A percentile compares a stretch with the other conserved stretches of the same genome.
Evolutionary conservation across 2,888 invertebrate species (phyloP).

Genomic region (Odontothrips loti): DNA sequence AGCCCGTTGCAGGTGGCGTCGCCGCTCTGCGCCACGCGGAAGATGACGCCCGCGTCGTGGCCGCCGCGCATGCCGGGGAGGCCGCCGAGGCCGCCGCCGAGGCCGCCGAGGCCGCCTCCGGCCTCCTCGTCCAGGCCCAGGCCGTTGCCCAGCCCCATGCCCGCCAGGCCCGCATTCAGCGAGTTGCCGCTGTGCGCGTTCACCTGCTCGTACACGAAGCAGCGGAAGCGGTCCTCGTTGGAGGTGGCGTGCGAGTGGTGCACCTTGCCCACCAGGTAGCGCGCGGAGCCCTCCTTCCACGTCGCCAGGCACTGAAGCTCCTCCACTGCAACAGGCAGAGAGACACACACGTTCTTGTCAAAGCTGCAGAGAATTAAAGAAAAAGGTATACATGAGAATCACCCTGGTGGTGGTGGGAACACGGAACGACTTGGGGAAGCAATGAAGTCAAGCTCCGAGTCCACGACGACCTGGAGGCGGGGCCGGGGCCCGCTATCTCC

Average conservation of each 20-base stretch:
- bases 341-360: neutral
- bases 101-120: conserved; percentile 35
- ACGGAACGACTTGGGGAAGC: too few relatives aligned
- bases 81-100: conserved; percentile 32
- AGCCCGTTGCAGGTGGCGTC: conserved; percentile 92
- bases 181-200: neutral
- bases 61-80: conserved; percentile 42
- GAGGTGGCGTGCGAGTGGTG: conserved; percentile 85
- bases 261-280: conserved; percentile 85
- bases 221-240: conserved; percentile 88
- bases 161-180: conserved; percentile 32
- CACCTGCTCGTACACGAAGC: conserved; percentile 88
- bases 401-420: too few relatives aligned
- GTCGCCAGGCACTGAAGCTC: conserved; percentile 86
- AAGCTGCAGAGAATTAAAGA: neutral
- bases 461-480: too few relatives aligned
- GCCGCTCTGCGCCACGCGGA: conserved; percentile 83
- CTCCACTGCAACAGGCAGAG: conserved; percentile 63
- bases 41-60: conserved; percentile 59
- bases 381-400: too few relatives aligned
- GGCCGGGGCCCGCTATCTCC: too few relatives aligned
- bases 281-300: conserved; percentile 90
- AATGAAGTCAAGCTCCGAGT: too few relatives aligned
- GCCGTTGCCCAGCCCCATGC: conserved; percentile 32
- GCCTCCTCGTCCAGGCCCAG: conserved; percentile 27